Evolutionary conservation across 2,113 vertebrate species (phyloP).

Genomic region (Numenius arquata): DNA sequence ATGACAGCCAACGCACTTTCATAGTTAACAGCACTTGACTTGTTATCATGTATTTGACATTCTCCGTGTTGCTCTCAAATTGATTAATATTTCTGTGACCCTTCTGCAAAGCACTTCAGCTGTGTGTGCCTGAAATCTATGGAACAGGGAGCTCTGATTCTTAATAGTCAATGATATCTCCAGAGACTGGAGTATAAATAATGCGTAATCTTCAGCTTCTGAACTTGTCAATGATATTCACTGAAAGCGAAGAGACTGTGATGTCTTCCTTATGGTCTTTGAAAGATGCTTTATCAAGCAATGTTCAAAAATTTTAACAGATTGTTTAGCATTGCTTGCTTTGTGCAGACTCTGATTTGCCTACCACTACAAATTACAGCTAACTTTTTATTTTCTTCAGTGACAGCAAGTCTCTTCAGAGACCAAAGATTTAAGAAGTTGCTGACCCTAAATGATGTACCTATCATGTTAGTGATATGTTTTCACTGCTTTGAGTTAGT

Average conservation of each 20-base stretch:
- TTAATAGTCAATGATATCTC: background rate
- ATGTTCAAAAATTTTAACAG: background rate
- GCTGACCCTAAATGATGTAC: background rate
- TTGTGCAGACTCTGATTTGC: background rate
- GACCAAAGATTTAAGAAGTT: background rate
- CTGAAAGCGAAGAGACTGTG: background rate
- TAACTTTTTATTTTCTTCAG: background rate
- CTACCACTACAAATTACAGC: background rate
- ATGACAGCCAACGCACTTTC: background rate
- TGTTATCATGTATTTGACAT: background rate
- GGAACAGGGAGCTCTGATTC: background rate
- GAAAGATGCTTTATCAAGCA: background rate
- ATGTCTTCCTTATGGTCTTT: background rate
- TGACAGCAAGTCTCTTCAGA: background rate
- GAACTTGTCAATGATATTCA: background rate
- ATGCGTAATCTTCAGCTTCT: background rate
- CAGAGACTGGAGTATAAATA: background rate
- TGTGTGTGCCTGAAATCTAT: background rate
- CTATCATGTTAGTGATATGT: background rate
- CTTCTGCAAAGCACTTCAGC: background rate
- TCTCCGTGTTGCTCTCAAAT: background rate
- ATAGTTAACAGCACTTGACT: background rate
- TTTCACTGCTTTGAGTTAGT: background rate
- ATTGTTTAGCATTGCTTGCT: background rate
- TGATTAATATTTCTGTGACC: background rate